A percentile compares a stretch with the other conserved stretches of the same genome.
Conservation (phyloP, 2,113 vertebrate genomes). For the Ranitomeya variabilis region DNA sequence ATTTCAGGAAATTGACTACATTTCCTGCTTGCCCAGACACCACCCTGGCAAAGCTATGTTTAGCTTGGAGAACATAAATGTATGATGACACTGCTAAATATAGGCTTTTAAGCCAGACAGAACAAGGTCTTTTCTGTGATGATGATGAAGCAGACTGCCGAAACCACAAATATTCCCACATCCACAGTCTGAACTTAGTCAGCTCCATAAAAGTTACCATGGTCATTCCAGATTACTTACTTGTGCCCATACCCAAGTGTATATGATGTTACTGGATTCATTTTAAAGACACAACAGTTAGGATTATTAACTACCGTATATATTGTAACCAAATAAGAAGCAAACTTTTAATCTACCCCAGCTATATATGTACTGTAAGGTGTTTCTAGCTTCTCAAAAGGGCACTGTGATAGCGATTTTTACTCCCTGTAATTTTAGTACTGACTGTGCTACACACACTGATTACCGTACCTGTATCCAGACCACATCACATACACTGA, state of each 20-base stretch:
- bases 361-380: neutral
- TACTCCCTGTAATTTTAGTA: too few relatives aligned
- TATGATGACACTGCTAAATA: slow-evolving; percentile 46
- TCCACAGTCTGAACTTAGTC: slow-evolving; percentile 1
- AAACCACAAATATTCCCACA: slow-evolving; percentile 20
- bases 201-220: slow-evolving; percentile 3
- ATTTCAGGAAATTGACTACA: slow-evolving; percentile 15
- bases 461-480: too few relatives aligned
- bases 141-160: slow-evolving; percentile 20
- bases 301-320: neutral
- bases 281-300: neutral
- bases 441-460: too few relatives aligned
- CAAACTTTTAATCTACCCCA: neutral
- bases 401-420: too few relatives aligned
- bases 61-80: slow-evolving; percentile 47
- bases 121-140: slow-evolving; percentile 37
- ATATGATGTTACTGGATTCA: neutral
- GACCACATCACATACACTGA: too few relatives aligned
- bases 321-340: neutral
- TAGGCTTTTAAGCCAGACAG: slow-evolving; percentile 50
- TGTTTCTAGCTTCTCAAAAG: too few relatives aligned
- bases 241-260: neutral
- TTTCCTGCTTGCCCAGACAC: slow-evolving; percentile 12
- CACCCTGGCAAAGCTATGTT: slow-evolving; percentile 48
- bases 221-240: neutral